These are phyloP conservation scores for Zaprionus camerounensis DNA, from an alignment of 1,140 invertebrate genomes.

Conservation along the genomic window DNA sequence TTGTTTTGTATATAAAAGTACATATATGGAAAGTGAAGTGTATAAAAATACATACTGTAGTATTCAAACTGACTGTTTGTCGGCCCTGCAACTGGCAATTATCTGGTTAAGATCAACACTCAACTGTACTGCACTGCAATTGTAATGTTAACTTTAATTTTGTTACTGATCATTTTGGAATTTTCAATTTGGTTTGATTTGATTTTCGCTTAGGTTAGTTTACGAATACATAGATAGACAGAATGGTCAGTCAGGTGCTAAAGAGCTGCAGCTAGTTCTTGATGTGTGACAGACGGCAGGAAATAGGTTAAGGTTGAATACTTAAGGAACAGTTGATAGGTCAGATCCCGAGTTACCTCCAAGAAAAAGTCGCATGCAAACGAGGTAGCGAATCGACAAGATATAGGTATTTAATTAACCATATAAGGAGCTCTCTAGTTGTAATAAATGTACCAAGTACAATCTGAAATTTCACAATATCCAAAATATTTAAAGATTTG, in stretches of 20 bases:
- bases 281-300: conserved; percentile 6
- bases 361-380: background rate
- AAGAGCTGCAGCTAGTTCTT: conserved; percentile 13
- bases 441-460: too few relatives aligned
- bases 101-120: conserved; percentile 63
- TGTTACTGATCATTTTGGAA: conserved; percentile 37
- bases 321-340: conserved; percentile 5
- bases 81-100: conserved; percentile 69
- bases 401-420: background rate
- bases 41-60: conserved; percentile 76
- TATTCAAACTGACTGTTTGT: conserved; percentile 47
- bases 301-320: background rate
- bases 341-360: background rate
- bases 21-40: conserved; percentile 67
- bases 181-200: conserved; percentile 17
- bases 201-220: conserved; percentile 28
- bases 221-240: conserved; percentile 20
- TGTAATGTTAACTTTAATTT: conserved; percentile 75
- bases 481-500: too few relatives aligned
- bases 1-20: conserved; percentile 19
- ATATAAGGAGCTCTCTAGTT: background rate
- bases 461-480: background rate
- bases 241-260: conserved; percentile 31
- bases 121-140: conserved; percentile 76
- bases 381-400: background rate